These are phyloP conservation scores for Macroglossus sobrinus DNA, from an alignment of 2,113 vertebrate genomes.

Conservation along the genomic window DNA sequence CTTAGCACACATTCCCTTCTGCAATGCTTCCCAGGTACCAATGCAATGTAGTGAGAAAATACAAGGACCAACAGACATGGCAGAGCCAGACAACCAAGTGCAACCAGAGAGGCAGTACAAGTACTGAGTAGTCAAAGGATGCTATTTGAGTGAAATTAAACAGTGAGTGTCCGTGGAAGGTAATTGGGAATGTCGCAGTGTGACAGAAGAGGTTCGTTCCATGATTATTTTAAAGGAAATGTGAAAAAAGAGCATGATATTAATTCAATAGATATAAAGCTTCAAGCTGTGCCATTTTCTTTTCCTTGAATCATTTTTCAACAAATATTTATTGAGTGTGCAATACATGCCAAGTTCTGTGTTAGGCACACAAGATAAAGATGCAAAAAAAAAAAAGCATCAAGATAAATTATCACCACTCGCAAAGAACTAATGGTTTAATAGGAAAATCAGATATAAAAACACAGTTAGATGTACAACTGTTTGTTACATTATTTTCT, in stretches of 20 bases:
- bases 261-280: not conserved
- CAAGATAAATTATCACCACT: not conserved
- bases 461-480: not conserved
- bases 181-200: not conserved
- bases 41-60: not conserved
- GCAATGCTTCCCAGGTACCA: not conserved
- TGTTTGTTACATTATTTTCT: not conserved
- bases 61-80: not conserved
- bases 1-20: not conserved
- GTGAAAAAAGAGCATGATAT: not conserved
- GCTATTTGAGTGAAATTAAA: not conserved
- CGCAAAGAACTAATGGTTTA: not conserved
- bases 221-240: slow-evolving; percentile 10
- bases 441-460: not conserved
- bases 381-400: not conserved
- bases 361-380: not conserved
- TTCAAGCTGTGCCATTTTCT: not conserved
- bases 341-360: not conserved
- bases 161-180: not conserved
- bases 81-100: not conserved
- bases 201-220: not conserved
- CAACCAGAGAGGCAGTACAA: not conserved
- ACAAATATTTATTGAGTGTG: not conserved
- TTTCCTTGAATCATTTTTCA: not conserved
- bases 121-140: not conserved